Conservation (phyloP, 1,140 invertebrate species). For the Holotrichia oblita region DNA sequence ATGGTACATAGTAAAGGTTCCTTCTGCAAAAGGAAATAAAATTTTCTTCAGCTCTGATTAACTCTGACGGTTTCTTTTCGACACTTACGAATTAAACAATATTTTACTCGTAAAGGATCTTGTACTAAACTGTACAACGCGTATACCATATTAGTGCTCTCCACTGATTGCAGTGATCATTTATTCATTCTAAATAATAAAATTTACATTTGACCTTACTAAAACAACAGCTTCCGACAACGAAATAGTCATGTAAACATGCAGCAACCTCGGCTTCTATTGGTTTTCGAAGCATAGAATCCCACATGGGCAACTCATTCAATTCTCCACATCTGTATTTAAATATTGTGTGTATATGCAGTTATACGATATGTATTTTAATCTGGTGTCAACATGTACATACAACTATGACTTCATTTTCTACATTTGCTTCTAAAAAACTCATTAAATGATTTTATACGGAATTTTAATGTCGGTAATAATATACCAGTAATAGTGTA, state of each 20-base stretch:
- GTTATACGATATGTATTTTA: neutral
- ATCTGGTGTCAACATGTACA: no score
- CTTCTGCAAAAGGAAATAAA: no score
- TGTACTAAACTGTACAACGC: neutral
- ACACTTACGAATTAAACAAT: neutral
- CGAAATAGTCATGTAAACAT: neutral
- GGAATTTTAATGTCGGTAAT: neutral
- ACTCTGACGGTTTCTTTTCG: neutral
- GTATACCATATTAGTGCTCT: neutral
- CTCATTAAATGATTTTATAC: neutral
- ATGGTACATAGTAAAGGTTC: no score
- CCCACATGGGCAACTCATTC: neutral
- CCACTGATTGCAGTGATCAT: neutral
- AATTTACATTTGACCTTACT: constrained; percentile 34
- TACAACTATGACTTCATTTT: no score
- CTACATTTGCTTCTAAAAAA: no score
- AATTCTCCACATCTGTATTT: neutral
- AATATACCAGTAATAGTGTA: neutral
- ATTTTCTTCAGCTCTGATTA: neutral
- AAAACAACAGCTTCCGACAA: constrained; percentile 27
- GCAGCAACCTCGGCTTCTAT: neutral
- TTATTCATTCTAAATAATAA: constrained; percentile 1
- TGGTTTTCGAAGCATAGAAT: neutral
- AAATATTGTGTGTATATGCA: no score
- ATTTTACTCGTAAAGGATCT: neutral